A percentile compares a stretch with the other conserved stretches of the same genome.
Conservation (phyloP, 2,113 vertebrate genomes). For the Zeus faber region DNA sequence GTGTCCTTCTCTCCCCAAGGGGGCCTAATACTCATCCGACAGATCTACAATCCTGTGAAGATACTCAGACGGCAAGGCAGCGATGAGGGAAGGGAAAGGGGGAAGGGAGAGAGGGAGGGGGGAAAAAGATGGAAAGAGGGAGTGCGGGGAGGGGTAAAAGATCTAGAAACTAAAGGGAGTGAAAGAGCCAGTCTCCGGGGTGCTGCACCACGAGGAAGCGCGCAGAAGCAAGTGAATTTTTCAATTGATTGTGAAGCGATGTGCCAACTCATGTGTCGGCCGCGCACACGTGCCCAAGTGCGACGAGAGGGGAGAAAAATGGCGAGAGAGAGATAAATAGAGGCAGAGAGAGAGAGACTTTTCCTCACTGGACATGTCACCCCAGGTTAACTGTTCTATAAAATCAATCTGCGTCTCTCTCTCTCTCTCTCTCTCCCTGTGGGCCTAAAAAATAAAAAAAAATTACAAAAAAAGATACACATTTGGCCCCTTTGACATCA, state of each 20-base stretch:
- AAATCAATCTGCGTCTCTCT: slow-evolving; percentile 35
- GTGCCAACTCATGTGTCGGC: slow-evolving; percentile 20
- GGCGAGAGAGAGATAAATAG: slow-evolving; percentile 19
- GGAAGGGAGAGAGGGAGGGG: not conserved
- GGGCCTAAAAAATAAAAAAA: not conserved
- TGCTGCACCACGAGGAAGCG: slow-evolving; percentile 24
- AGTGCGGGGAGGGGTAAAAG: not conserved
- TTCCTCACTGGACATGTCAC: slow-evolving; percentile 20
- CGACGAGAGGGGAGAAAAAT: not conserved
- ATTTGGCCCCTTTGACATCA: slow-evolving; percentile 58
- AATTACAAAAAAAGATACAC: slow-evolving; percentile 23
- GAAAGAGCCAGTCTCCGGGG: slow-evolving; percentile 28
- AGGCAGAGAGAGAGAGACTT: slow-evolving; percentile 15
- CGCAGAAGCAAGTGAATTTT: slow-evolving; percentile 25
- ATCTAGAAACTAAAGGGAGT: not conserved
- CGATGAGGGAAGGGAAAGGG: slow-evolving; percentile 1
- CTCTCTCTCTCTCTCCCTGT: slow-evolving; percentile 28
- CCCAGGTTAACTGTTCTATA: slow-evolving; percentile 38
- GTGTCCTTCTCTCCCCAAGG: slow-evolving; percentile 29
- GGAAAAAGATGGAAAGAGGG: slow-evolving; percentile 6
- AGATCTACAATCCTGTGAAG: slow-evolving; percentile 43
- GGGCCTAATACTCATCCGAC: slow-evolving; percentile 30
- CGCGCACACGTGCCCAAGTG: slow-evolving; percentile 16
- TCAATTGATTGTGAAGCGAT: not conserved
- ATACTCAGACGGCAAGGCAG: slow-evolving; percentile 24